Base-by-base conservation (phyloP, 2,113 vertebrate species). In the Lynx canadensis region DNA sequence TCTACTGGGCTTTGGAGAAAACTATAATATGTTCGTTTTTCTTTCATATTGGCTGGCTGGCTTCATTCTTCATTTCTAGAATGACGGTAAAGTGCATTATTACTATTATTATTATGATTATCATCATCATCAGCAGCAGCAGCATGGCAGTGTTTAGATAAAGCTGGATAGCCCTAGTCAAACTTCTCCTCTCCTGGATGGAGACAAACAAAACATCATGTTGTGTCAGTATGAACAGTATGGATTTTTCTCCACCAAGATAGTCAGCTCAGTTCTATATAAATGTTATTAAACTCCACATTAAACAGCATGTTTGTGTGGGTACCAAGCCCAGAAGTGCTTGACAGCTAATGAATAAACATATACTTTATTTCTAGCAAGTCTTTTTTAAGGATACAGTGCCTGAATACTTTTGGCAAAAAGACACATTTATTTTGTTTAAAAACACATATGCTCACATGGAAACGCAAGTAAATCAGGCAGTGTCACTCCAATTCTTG, bases 251-350 rank as follows among this genome's bases (percentile, higher is more conserved):
- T 94, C 90, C 55, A 63, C 84, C 81, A 81, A 92, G 38, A 96
- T 16, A 41, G 71, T 91, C 93, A 81, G 36, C 76, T 69, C 23
- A 12, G 33, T 89, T 96, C 78, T 97, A 9, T 31, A 10, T 95
- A 96, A 98, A 98, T 91, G 55, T 97, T 97, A 98, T 88, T 76
- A 96, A 97, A 98, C 84, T 95, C 23, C 98, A 89, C 97, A 94
- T 90, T 97, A 97, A 68, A 88, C 94, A 97, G 88, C 68, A 78
- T 97, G 31, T 86, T 81, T 93, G 45, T 94, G 85, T 74, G 92
- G 25, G 79, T 94, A 90, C 82, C 83, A 60, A 95, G 89, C 76
- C 93, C 81, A 95, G 92, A 98, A 90, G 89, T 82, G 65, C 91
- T 78, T 97, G 92, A 95, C 90, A 94, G 91, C 89, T 98, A 97